phyloP scores from a whole-genome alignment of 2,888 invertebrate genomes.

The Diachrysia chrysitis region DNA sequence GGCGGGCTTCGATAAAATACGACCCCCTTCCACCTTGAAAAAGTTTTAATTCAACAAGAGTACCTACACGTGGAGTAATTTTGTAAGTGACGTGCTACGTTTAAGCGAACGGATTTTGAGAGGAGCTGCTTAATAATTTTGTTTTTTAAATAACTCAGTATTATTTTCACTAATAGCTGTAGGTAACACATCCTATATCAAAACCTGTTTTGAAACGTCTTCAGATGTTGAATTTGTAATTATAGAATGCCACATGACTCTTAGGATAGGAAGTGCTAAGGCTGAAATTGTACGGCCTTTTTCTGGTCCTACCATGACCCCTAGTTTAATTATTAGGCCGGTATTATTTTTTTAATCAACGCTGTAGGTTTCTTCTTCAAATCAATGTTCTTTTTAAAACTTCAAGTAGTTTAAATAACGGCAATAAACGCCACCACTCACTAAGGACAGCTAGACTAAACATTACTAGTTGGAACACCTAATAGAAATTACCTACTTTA shows the following conservation, averaged over 20 bases:
- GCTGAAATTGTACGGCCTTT: too few relatives aligned
- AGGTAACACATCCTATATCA: too few relatives aligned
- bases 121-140: neutral
- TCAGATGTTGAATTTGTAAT: too few relatives aligned
- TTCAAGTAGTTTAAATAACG: neutral
- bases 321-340: too few relatives aligned
- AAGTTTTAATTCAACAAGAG: conserved; percentile 78
- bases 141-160: too few relatives aligned
- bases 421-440: neutral
- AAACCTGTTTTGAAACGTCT: too few relatives aligned
- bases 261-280: too few relatives aligned
- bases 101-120: conserved; percentile 34
- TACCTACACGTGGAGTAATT: conserved; percentile 68
- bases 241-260: too few relatives aligned
- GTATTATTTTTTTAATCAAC: too few relatives aligned
- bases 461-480: conserved; percentile 47
- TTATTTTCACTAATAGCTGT: too few relatives aligned
- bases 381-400: neutral
- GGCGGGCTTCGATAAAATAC: conserved; percentile 79
- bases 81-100: conserved; percentile 69
- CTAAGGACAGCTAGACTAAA: conserved; percentile 50
- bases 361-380: neutral
- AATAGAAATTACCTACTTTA: conserved; percentile 59
- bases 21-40: conserved; percentile 66
- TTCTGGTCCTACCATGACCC: too few relatives aligned